Base-by-base conservation (phyloP, 1,140 invertebrate species). In the Bactericera cockerelli region DNA sequence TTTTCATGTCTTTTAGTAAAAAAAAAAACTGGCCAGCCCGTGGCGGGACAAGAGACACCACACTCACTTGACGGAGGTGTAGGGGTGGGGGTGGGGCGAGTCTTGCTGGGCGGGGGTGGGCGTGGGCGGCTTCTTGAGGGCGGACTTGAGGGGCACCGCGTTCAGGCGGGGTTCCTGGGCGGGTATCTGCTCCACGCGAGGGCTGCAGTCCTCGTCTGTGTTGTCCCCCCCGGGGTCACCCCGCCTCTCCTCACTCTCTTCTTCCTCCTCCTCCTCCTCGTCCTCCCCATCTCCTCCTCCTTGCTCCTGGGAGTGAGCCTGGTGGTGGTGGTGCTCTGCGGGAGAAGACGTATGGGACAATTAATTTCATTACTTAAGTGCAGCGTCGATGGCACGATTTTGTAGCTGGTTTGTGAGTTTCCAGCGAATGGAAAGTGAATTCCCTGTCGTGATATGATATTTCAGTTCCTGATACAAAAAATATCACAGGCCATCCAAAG, bases 131-230 rank as follows among this genome's bases (percentile, higher is more conserved):
- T 93, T 93, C 75, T 93, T 93, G 38, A 93, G 76, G n/a, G 89
- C 89, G 22, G 87, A 91, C 69, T 93, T 93, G 53, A 91, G 77
- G 59, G 89, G 89, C 74, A 90, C 81, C 59, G 88, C 89, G 75
- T 91, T 86, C 69, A 88, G 65, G 58, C 83, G 81, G 16, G 86
- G 87, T 74, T 90, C 88, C 72, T 89, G 89, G 58, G 89, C 88
- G 58, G 87, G 88, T 60, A 93, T 90, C 73, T 92, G 87, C 70
- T 93, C 88, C 31, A 91, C 81, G 56, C 85, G 78, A 1, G 79
- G 78, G 70, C 82, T 80, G 59, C 76, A 76, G 71, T 77, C 78
- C 57, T 74, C 73, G 54, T 67, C 76, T 49, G 73, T 72, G 26
- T 69, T 67, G n/a, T 71, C 70, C 28, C 73, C 72, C 31, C 76